A percentile compares a stretch with the other conserved stretches of the same genome.
Evolutionary conservation across 2,113 vertebrate genomes (phyloP).

Genomic region (Alectura lathami): DNA sequence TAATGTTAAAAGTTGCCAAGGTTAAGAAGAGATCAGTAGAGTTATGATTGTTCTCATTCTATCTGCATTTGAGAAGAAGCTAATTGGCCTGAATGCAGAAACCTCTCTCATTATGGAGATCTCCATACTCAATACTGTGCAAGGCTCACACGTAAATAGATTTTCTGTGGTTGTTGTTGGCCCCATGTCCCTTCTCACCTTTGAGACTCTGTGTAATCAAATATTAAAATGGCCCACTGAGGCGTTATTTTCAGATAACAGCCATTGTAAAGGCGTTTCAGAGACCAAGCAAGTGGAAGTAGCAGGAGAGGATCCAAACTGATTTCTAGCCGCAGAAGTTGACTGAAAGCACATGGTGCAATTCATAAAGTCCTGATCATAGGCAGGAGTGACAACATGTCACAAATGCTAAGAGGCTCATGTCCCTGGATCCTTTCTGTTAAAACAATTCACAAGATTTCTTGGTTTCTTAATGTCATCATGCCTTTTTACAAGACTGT

Average conservation of each 20-base stretch:
- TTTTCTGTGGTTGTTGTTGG: neutral
- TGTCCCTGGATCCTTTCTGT: neutral
- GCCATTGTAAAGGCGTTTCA: neutral
- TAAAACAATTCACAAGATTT: neutral
- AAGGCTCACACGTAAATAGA: neutral
- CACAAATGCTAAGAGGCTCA: neutral
- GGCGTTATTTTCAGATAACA: neutral
- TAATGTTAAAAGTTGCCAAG: constrained; percentile 14
- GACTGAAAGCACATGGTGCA: neutral
- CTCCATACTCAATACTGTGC: neutral
- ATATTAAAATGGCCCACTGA: neutral
- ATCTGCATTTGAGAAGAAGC: neutral
- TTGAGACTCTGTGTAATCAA: neutral
- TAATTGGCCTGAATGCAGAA: neutral
- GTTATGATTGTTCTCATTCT: neutral
- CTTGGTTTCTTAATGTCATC: neutral
- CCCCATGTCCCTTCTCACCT: neutral
- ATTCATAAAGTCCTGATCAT: neutral
- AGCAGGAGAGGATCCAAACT: neutral
- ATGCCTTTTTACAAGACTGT: neutral
- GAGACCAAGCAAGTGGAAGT: neutral
- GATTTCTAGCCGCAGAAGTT: neutral
- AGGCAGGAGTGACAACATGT: neutral
- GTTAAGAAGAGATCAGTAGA: neutral
- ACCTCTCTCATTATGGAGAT: neutral